Percentiles rank a stretch among this genome's conserved stretches.
These are phyloP conservation scores for Bathynomus jamesi DNA, from an alignment of 1,140 invertebrate genomes.

Conservation along the genomic window DNA sequence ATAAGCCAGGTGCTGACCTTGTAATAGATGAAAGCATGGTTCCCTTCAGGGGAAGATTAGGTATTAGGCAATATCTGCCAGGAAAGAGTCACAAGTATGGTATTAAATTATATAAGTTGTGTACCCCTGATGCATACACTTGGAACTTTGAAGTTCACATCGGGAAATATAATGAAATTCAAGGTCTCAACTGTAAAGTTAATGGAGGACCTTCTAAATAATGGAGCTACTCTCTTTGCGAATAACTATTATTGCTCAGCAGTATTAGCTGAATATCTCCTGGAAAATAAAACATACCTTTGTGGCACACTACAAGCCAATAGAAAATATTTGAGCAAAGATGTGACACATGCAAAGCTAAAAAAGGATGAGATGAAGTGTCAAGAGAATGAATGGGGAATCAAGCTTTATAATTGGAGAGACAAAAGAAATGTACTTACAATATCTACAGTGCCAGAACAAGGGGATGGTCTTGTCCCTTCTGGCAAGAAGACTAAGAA, in stretches of 20 bases:
- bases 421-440: background rate
- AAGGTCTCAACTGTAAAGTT: background rate
- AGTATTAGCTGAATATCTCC: too few species aligned
- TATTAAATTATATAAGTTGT: conserved; percentile 7
- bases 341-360: background rate
- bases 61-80: background rate
- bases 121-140: conserved; percentile 1
- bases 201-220: too few species aligned
- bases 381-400: background rate
- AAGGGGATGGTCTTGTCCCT: background rate
- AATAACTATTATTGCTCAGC: background rate
- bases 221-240: background rate
- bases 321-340: conserved; percentile 1
- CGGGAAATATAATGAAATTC: background rate
- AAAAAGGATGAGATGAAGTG: background rate
- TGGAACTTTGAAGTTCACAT: background rate
- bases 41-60: background rate
- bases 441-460: conserved; percentile 1
- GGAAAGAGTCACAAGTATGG: background rate
- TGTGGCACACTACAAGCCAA: background rate
- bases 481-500: too few species aligned
- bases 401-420: conserved; percentile 1
- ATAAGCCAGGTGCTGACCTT: conserved; percentile 3
- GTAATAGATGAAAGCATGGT: conserved; percentile 5
- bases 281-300: background rate